Percentiles rank a stretch among this genome's conserved stretches.
Conservation (phyloP, 2,113 vertebrate species). For the Phylloscopus whistleri region DNA sequence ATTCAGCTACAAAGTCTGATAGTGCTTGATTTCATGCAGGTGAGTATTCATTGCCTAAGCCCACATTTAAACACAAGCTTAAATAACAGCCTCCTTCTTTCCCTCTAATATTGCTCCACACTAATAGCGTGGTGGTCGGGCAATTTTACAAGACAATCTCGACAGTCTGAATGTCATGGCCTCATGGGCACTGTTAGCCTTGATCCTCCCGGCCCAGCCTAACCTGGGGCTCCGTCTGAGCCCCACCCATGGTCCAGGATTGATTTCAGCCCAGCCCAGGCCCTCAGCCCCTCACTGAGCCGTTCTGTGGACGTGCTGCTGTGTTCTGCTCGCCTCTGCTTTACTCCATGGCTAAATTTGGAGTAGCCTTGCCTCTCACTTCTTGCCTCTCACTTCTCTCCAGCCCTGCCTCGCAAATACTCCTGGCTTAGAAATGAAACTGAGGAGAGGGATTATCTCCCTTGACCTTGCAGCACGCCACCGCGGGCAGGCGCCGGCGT, state of each 20-base stretch:
- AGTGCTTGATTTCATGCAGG: neutral
- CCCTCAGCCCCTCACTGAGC: no score
- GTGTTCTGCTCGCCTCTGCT: neutral
- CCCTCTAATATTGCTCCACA: neutral
- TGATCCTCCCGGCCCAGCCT: neutral
- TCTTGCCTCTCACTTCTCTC: neutral
- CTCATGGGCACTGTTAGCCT: rapidly evolving
- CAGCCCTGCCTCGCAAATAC: neutral
- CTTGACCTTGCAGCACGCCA: neutral
- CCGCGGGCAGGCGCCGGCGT: neutral
- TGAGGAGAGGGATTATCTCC: neutral
- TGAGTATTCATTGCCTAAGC: neutral
- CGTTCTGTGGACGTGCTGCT: rapidly evolving
- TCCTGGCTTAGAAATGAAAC: neutral
- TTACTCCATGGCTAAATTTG: neutral
- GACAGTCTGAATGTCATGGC: neutral
- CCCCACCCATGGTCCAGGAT: neutral
- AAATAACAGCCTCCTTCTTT: neutral
- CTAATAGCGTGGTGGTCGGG: neutral
- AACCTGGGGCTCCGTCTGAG: neutral
- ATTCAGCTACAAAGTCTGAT: neutral
- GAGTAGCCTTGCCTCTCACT: neutral
- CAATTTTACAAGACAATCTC: neutral
- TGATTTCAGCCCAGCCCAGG: neutral
- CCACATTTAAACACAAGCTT: neutral